Evolutionary conservation across 2,797 vertebrate genomes (phyloP).

Genomic region (Schizopygopsis malacanthus): DNA sequence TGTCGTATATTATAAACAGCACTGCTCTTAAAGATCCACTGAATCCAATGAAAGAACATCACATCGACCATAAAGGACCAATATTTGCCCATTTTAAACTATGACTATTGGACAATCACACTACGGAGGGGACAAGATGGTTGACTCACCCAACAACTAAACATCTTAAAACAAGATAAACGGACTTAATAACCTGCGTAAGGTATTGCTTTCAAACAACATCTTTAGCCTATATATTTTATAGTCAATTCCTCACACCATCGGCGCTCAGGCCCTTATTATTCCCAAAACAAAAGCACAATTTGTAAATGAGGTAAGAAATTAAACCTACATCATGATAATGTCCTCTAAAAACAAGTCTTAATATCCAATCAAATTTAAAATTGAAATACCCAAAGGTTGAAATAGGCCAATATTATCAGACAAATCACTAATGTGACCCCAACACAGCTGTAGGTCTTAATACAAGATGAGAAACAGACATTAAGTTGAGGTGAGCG

Average conservation of each 20-base stretch:
- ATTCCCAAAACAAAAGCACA: background rate
- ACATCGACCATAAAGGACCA: background rate
- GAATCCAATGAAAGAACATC: background rate
- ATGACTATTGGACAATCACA: background rate
- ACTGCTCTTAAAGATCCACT: constrained; percentile 14
- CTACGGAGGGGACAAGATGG: background rate
- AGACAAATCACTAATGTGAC: constrained; percentile 6
- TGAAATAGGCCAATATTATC: background rate
- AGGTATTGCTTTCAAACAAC: background rate
- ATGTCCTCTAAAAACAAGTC: background rate
- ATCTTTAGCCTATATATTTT: background rate
- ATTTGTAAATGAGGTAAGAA: background rate
- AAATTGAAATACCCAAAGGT: background rate
- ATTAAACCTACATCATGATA: no score
- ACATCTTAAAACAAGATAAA: background rate
- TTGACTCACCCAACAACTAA: background rate
- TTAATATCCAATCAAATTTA: background rate
- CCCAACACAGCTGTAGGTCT: background rate
- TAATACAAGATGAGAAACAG: constrained; percentile 22
- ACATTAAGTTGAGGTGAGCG: background rate
- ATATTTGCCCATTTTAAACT: background rate
- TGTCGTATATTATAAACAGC: constrained; percentile 2
- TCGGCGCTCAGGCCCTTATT: no score
- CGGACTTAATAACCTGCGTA: background rate
- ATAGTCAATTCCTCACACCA: no score